Percentiles rank a stretch among this genome's conserved stretches.
Evolutionary conservation across 23 tunicate genomes (phyloP).

Genomic region (Trididemnum nubilum): DNA sequence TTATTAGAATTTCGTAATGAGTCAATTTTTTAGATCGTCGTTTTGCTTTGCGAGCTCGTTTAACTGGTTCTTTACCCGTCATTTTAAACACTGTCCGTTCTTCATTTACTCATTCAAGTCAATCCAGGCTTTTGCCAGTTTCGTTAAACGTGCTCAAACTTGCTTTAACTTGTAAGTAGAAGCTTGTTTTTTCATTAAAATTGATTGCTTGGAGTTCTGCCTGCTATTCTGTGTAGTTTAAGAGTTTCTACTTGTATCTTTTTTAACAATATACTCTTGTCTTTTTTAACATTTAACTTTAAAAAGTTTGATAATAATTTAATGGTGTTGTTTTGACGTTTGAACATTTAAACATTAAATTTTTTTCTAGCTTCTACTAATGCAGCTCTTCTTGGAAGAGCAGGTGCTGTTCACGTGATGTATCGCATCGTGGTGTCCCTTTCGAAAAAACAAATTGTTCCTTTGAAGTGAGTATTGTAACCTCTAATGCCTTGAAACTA

Average conservation of each 20-base stretch:
- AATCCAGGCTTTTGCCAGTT: constrained; percentile 40
- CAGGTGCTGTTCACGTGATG: constrained; percentile 74
- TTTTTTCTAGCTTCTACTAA: constrained; percentile 52
- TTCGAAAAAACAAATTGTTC: constrained; percentile 57
- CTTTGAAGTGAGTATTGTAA: constrained; percentile 52
- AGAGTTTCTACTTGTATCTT: no score
- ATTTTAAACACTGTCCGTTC: constrained; percentile 78
- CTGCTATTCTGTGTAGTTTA: no score
- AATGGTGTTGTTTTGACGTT: no score
- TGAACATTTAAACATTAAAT: no score
- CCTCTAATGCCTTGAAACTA: background rate
- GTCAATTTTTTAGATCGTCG: constrained; percentile 68
- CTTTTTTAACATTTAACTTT: no score
- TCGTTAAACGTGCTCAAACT: constrained; percentile 53
- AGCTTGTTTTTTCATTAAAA: background rate
- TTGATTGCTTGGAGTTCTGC: no score
- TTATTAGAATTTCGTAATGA: no score
- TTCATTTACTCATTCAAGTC: constrained; percentile 38
- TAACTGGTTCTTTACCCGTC: constrained; percentile 72
- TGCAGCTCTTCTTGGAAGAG: constrained; percentile 82
- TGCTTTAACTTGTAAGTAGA: constrained; percentile 51
- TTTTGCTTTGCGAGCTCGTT: constrained; percentile 81
- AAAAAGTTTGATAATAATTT: no score
- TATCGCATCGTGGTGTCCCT: constrained; percentile 45
- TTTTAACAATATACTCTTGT: no score